A percentile compares a stretch with the other conserved stretches of the same genome.
Conservation (phyloP, 1,140 invertebrate species). For the Brachystomella parvula region DNA sequence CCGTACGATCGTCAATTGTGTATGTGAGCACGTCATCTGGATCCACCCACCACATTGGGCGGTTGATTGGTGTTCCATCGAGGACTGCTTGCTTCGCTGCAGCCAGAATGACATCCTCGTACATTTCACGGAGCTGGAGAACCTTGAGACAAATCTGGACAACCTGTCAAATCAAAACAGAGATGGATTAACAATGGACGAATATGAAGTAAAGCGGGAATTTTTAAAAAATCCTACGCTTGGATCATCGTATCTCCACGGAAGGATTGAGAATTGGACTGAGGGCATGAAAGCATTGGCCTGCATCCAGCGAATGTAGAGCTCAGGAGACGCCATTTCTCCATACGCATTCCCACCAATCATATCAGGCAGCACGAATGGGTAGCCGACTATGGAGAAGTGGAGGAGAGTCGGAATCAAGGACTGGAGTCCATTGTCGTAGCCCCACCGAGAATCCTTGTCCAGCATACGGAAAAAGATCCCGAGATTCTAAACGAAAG, state of each 20-base stretch:
- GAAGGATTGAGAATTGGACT: conserved; percentile 77
- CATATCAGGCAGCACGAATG: conserved; percentile 80
- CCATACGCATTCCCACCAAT: conserved; percentile 72
- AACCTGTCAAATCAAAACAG: conserved; percentile 46
- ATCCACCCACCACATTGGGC: conserved; percentile 80
- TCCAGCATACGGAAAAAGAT: conserved; percentile 70
- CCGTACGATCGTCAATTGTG: conserved; percentile 42
- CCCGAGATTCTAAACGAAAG: no score
- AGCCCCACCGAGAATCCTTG: conserved; percentile 68
- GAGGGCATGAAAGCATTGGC: conserved; percentile 75
- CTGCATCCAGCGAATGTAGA: conserved; percentile 86
- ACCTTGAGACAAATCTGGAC: conserved; percentile 45
- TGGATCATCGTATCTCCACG: conserved; percentile 68
- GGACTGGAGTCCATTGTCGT: conserved; percentile 65
- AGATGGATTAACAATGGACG: conserved; percentile 6
- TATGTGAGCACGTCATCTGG: conserved; percentile 45
- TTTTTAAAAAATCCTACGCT: conserved; percentile 5
- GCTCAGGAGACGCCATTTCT: conserved; percentile 54
- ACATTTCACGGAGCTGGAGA: conserved; percentile 60
- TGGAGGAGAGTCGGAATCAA: conserved; percentile 69
- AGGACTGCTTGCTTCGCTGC: conserved; percentile 53
- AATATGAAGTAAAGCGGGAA: not conserved
- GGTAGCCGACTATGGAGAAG: conserved; percentile 39
- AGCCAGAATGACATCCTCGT: conserved; percentile 54
- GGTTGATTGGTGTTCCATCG: conserved; percentile 64